These are phyloP conservation scores for Neomicropteryx cornuta DNA, from an alignment of 1,140 invertebrate species.

Conservation along the genomic window DNA sequence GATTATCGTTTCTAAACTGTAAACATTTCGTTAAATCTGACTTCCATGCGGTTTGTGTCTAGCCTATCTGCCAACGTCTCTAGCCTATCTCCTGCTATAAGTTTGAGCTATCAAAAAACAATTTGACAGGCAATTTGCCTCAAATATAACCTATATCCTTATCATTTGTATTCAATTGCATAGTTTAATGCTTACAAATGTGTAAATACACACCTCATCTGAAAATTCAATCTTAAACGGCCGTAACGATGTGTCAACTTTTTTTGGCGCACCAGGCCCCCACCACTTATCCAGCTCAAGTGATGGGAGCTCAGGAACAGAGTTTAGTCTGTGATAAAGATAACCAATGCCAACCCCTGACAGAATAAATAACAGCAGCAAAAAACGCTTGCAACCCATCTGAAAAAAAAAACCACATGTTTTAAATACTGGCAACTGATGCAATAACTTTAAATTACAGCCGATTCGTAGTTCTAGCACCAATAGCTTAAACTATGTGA, in stretches of 20 bases:
- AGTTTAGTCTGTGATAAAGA: no score
- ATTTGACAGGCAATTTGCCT: neutral
- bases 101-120: neutral
- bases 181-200: neutral
- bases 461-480: no score
- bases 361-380: no score
- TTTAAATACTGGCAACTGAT: no score
- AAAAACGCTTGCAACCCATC: no score
- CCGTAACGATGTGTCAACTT: conserved; percentile 24
- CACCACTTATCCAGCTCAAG: conserved; percentile 25
- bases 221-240: conserved; percentile 29
- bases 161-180: neutral
- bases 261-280: conserved; percentile 26
- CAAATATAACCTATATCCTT: neutral
- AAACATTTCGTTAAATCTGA: neutral
- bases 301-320: conserved; percentile 17
- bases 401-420: no score
- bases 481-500: no score
- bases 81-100: neutral
- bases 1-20: neutral
- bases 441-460: no score
- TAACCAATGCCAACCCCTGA: no score
- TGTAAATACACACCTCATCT: conserved; percentile 24
- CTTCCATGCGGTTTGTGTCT: neutral
- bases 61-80: conserved; percentile 6